phyloP scores from a whole-genome alignment of 1,140 invertebrate species.

The Chymomyza costata region DNA sequence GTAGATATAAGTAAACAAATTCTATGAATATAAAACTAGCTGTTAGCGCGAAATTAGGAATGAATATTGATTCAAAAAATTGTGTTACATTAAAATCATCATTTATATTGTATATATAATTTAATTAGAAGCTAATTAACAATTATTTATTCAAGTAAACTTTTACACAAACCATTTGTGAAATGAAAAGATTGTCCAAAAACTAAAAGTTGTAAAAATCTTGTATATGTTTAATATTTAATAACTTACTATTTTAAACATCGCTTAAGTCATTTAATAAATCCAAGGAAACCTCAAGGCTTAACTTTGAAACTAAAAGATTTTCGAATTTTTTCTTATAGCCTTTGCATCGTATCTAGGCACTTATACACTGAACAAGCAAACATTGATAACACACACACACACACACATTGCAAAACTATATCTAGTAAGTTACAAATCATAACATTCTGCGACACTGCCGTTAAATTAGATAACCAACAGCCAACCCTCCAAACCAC shows the following conservation, averaged over 20 bases:
- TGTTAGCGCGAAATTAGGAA: no score
- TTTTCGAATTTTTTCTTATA: slow-evolving; percentile 14
- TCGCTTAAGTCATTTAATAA: slow-evolving; percentile 72
- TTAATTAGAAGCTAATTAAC: slow-evolving; percentile 26
- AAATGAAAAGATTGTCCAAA: slow-evolving; percentile 73
- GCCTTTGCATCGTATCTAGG: no score
- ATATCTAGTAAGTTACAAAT: slow-evolving; percentile 65
- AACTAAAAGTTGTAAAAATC: slow-evolving; percentile 70
- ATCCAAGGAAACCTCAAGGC: slow-evolving; percentile 61
- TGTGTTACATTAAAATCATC: no score
- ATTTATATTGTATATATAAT: slow-evolving; percentile 68
- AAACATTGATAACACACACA: no score
- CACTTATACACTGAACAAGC: no score
- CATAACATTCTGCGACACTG: slow-evolving; percentile 66
- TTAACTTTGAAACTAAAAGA: slow-evolving; percentile 29
- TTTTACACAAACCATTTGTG: slow-evolving; percentile 38
- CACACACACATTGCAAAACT: no score
- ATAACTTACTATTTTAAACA: slow-evolving; percentile 68
- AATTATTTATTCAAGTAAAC: slow-evolving; percentile 7
- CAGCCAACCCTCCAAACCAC: neutral
- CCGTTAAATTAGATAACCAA: slow-evolving; percentile 57
- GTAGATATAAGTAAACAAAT: slow-evolving; percentile 50
- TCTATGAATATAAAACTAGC: no score
- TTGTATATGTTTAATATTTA: slow-evolving; percentile 53
- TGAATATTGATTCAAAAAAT: no score